phyloP scores from a whole-genome alignment of 2,113 vertebrate genomes.

The Mobula hypostoma region DNA sequence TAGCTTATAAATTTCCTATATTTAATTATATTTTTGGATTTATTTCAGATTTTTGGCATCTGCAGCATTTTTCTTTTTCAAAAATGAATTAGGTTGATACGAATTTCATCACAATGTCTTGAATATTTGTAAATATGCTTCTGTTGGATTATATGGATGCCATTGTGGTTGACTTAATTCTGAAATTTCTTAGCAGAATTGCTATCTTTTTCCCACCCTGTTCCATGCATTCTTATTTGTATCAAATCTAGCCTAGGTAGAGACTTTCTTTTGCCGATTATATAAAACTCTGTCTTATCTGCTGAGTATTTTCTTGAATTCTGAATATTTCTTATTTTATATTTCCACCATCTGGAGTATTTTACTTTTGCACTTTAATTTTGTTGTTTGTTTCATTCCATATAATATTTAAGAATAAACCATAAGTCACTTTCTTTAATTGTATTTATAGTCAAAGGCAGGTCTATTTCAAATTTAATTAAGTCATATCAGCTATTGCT shows the following conservation, averaged over 20 bases:
- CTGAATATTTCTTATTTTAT: too few species aligned
- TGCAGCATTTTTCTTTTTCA: neutral
- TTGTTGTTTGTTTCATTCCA: neutral
- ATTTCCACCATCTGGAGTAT: too few species aligned
- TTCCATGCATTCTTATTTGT: neutral
- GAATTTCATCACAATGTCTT: neutral
- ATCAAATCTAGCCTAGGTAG: neutral
- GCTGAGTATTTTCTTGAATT: too few species aligned
- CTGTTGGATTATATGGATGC: neutral
- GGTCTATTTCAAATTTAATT: neutral
- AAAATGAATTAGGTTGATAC: neutral
- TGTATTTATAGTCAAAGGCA: neutral
- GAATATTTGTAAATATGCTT: neutral
- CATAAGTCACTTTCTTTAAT: neutral
- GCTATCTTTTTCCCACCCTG: neutral
- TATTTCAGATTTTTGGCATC: too few species aligned
- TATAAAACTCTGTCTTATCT: too few species aligned
- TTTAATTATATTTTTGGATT: neutral
- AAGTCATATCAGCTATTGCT: neutral
- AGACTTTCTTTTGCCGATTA: neutral
- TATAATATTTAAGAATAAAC: neutral
- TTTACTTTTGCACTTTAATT: too few species aligned
- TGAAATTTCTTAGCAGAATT: neutral
- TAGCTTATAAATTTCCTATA: neutral
- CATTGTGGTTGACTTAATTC: neutral